Evolutionary conservation across 92 coral and sea anemone species (phyloP).

Genomic region (Paramuricea clavata): DNA sequence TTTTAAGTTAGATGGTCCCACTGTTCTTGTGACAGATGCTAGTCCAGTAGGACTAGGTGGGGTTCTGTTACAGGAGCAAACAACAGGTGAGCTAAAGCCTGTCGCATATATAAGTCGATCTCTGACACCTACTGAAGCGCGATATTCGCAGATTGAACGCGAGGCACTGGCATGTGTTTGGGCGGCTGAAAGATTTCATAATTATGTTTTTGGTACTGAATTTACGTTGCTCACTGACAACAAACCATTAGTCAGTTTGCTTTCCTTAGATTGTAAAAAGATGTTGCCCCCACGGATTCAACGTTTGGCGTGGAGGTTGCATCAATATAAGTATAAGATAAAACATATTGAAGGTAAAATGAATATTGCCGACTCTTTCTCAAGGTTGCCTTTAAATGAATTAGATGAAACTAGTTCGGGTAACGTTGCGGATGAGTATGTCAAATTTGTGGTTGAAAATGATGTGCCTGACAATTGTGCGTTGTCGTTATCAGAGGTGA

Average conservation of each 20-base stretch:
- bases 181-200: conserved; percentile 56
- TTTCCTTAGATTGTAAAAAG: conserved; percentile 15
- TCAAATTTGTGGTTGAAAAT: conserved; percentile 22
- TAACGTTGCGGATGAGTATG: conserved; percentile 41
- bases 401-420: conserved; percentile 32
- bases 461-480: conserved; percentile 26
- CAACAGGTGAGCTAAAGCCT: conserved; percentile 10
- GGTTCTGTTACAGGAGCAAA: conserved; percentile 3
- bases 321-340: conserved; percentile 44
- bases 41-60: conserved; percentile 48
- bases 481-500: conserved; percentile 53
- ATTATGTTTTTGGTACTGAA: conserved; percentile 41
- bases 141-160: conserved; percentile 53
- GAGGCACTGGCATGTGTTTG: conserved; percentile 62
- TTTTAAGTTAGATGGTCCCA: conserved; percentile 38
- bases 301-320: conserved; percentile 56
- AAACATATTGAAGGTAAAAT: conserved; percentile 3
- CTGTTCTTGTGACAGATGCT: conserved; percentile 53
- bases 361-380: conserved; percentile 46
- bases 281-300: conserved; percentile 48
- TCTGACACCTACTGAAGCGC: conserved; percentile 39
- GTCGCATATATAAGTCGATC: conserved; percentile 55
- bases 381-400: conserved; percentile 28
- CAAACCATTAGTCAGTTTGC: conserved; percentile 52
- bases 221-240: conserved; percentile 50